Base-by-base conservation (phyloP, 2,113 vertebrate genomes). In the Oxyura jamaicensis region DNA sequence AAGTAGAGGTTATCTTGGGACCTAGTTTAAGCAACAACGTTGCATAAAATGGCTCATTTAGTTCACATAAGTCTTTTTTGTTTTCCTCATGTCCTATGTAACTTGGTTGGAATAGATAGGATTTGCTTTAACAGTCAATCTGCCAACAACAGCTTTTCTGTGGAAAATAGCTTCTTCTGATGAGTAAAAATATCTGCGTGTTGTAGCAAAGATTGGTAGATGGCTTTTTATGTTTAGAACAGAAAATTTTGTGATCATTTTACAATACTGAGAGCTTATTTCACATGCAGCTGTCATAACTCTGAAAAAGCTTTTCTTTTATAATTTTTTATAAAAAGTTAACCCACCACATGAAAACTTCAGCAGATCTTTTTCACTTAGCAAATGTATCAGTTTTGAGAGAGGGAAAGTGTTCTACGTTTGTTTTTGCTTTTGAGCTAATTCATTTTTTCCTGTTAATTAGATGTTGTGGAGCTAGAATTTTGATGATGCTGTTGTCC, bases 111-210 rank as follows among this genome's bases (percentile, higher is more conserved):
- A 96, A 93, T 93, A 69, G 79, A 72, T 86, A 55, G 60, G 65
- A 85, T 94, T 94, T 96, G 73, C 83, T 93, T 94, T 88, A 94
- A 67, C 88, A 93, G 77, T 90, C 88, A 82, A 92, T 94, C 88
- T 96, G 95, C 86, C 93, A 93, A 73, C 60, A 93, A 96, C 92
- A 84, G 74, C 86, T 96, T 80, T 97, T 91, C 91, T 90, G 76
- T 92, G 88, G 93, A 95, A 94, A 96, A 81, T 86, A 82, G 84
- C 91, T 79, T 91, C 14, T 65, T 42, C 36, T n/a, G 60, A 52
- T 6, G 83, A 90, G 77, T 90, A 95, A 95, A 96, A 96, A 92
- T 96, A 92, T 92, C 92, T 92, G 71, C 10, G 1, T 81, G 71
- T 91, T 91, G 78, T 84, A 88, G 93, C 86, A 93, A 72, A 88